Evolutionary conservation across 1,140 invertebrate genomes (phyloP).

Genomic region (Lordiphosa mommai): DNA sequence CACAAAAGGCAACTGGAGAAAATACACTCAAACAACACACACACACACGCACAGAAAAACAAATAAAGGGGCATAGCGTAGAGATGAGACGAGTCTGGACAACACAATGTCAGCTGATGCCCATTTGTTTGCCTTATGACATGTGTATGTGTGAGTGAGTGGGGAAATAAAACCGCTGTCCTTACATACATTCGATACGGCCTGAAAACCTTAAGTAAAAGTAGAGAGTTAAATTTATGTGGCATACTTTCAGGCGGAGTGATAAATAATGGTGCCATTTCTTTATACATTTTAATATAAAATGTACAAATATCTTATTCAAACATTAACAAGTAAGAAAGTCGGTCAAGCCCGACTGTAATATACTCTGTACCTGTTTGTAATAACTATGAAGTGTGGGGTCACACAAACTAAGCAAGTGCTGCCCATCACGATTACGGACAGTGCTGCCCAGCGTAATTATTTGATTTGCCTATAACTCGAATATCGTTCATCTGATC

Average conservation of each 20-base stretch:
- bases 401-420: too few relatives aligned
- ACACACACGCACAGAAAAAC: slow-evolving; percentile 3
- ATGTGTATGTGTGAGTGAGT: slow-evolving; percentile 13
- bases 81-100: slow-evolving; percentile 1
- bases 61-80: slow-evolving; percentile 6
- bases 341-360: too few relatives aligned
- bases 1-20: slow-evolving; percentile 50
- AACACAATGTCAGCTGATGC: slow-evolving; percentile 31
- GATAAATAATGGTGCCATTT: not conserved
- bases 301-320: too few relatives aligned
- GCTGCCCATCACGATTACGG: too few relatives aligned
- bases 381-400: too few relatives aligned
- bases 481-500: too few relatives aligned
- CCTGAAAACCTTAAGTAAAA: slow-evolving; percentile 4
- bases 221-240: slow-evolving; percentile 13
- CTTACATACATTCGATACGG: slow-evolving; percentile 17
- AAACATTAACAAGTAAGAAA: too few relatives aligned
- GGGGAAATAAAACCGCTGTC: slow-evolving; percentile 21
- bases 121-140: slow-evolving; percentile 51
- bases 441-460: too few relatives aligned
- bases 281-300: too few relatives aligned
- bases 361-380: too few relatives aligned
- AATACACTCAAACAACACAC: slow-evolving; percentile 14
- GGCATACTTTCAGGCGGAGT: slow-evolving; percentile 30
- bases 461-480: too few relatives aligned